Base-by-base conservation (phyloP, 2,888 invertebrate species). In the Scaptomyza caliginosa region DNA sequence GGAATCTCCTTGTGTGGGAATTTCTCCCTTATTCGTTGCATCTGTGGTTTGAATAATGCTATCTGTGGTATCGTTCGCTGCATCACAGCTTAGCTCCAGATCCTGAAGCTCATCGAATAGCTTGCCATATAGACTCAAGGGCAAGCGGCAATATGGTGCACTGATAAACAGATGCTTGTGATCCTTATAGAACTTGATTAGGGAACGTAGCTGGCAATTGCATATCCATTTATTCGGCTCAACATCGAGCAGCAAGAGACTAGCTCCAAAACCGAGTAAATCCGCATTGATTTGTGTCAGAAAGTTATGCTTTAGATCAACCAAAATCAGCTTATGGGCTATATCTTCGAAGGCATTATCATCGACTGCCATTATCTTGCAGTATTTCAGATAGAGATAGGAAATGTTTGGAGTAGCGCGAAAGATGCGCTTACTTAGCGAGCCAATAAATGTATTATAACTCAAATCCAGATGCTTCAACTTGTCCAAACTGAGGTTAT, bases 181-280 rank as follows among this genome's bases (percentile, higher is more conserved):
- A 0, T 40, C 30, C 0, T 38, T 26, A 32, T 84, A 89, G 28
- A 79, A 70, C 0, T 67, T n/a, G 1, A 75, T 57, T 3, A 90
- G 32, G 0, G 74, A 56, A 3, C 52, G 36, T 2, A 90, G 45
- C 0, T 77, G 17, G 23, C 90, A 90, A 52, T 86, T 63, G 48
- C 90, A 90, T 2, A 58, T 8, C 90, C 89, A 90, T 4, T 74
- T 63, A 50, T 90, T 90, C 0, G 77, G 74, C 2, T 84, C 68
- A 3, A 90, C 24, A 17, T 83, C 86, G 2, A 89, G 19, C 4
- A 82, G 56, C 0, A 69, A 43, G 0, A 39, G 50, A 16, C 16
- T 67, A 2, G 21, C 28, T 0, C 21, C 63, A 0, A 43, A 23
- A 1, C 23, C 34, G 5, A 75, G 36, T 0, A 75, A 46, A 7